Conservation (phyloP, 2,888 invertebrate genomes). For the Synergus gifuensis region DNA sequence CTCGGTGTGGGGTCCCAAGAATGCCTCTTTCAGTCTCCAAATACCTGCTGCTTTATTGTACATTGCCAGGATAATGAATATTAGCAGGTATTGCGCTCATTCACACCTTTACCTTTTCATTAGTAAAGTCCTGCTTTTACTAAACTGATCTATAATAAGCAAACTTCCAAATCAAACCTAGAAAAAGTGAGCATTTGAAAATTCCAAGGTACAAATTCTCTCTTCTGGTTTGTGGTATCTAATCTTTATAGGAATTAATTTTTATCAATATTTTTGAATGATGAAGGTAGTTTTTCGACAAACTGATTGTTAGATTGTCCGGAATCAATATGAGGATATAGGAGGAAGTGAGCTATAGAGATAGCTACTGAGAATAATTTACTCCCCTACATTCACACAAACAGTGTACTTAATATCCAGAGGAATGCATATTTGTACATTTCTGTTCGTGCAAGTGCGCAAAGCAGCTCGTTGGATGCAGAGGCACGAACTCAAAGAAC, state of each 20-base stretch:
- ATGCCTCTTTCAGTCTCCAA: background rate
- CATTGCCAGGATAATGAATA: background rate
- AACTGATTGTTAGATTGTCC: too few species aligned
- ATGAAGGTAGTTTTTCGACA: too few species aligned
- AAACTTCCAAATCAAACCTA: conserved; percentile 7
- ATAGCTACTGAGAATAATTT: background rate
- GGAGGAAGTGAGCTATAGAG: background rate
- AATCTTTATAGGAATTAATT: too few species aligned
- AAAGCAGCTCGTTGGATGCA: conserved; percentile 17
- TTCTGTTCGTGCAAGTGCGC: background rate
- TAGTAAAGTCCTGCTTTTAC: background rate
- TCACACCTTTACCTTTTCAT: background rate
- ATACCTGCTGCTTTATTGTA: conserved; percentile 4
- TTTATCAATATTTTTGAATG: too few species aligned
- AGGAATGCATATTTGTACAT: background rate
- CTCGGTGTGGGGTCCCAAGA: background rate
- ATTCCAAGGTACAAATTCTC: too few species aligned
- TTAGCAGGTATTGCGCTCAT: background rate
- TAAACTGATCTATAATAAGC: background rate
- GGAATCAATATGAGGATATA: too few species aligned
- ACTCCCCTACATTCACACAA: background rate
- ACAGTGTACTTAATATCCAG: background rate
- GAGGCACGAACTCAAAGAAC: conserved; percentile 49
- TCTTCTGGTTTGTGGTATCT: too few species aligned
- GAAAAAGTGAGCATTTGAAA: background rate